Evolutionary conservation across 37 sponge, comb jelly and placozoan species (phyloP).

Genomic region (Ephydatia muelleri): DNA sequence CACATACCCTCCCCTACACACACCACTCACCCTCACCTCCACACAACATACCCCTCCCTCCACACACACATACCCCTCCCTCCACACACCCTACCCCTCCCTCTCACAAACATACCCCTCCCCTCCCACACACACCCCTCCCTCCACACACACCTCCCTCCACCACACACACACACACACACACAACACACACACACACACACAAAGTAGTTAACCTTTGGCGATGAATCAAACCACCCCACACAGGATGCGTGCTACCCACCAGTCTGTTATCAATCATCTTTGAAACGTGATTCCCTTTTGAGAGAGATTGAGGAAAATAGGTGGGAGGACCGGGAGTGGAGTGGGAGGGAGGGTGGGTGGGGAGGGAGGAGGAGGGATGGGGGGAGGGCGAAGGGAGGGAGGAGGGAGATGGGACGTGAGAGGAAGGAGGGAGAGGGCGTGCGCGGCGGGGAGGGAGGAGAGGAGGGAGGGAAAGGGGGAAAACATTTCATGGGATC

Average conservation of each 20-base stretch:
- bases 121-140: no score
- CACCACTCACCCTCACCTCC: no score
- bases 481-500: not conserved
- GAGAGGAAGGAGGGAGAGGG: not conserved
- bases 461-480: not conserved
- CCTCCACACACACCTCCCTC: not conserved
- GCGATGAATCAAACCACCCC: slow-evolving; percentile 87
- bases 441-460: not conserved
- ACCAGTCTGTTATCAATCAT: slow-evolving; percentile 69
- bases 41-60: no score
- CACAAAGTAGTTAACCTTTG: slow-evolving; percentile 40
- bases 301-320: not conserved
- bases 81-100: no score
- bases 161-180: not conserved
- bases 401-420: not conserved
- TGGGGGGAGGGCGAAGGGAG: not conserved
- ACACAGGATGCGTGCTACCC: slow-evolving; percentile 85
- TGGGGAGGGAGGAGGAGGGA: not conserved
- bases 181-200: no score
- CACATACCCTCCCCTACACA: no score
- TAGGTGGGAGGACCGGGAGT: not conserved
- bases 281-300: slow-evolving; percentile 87
- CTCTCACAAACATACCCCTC: no score
- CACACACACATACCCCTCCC: no score
- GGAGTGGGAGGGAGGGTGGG: not conserved